A percentile compares a stretch with the other conserved stretches of the same genome.
phyloP scores from a whole-genome alignment of 2,888 invertebrate species.

The Chorisops tibialis region DNA sequence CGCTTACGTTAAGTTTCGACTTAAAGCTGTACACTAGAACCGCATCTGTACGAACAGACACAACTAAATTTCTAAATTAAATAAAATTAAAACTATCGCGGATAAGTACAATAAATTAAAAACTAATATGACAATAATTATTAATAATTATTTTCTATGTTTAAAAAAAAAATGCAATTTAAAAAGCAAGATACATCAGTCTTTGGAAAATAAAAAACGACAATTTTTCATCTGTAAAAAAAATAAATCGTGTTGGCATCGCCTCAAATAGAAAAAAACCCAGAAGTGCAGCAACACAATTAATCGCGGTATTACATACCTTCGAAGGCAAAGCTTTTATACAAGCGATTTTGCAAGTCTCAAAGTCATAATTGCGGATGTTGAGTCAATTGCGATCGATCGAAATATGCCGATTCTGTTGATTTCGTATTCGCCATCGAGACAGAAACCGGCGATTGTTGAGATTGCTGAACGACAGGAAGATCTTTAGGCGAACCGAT shows the following conservation, averaged over 20 bases:
- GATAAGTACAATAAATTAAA: slow-evolving; percentile 21
- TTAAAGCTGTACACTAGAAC: too few relatives aligned
- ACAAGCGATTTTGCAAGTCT: slow-evolving; percentile 49
- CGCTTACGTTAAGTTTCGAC: too few relatives aligned
- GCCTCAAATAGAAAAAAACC: not conserved
- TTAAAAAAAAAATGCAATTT: not conserved
- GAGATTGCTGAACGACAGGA: slow-evolving; percentile 17
- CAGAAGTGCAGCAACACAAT: slow-evolving; percentile 9
- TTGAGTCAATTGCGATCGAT: slow-evolving; percentile 39
- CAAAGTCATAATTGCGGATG: slow-evolving; percentile 53
- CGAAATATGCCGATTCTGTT: slow-evolving; percentile 35
- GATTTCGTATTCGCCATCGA: slow-evolving; percentile 16
- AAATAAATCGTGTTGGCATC: slow-evolving; percentile 10
- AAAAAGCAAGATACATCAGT: slow-evolving; percentile 22
- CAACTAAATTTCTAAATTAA: too few relatives aligned
- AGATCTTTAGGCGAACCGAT: slow-evolving; percentile 55
- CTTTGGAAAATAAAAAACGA: slow-evolving; percentile 23
- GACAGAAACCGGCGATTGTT: slow-evolving; percentile 37
- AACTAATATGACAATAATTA: slow-evolving; percentile 11
- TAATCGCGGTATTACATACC: slow-evolving; percentile 33
- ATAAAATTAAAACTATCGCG: too few relatives aligned
- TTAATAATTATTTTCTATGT: too few relatives aligned
- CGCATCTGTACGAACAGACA: too few relatives aligned
- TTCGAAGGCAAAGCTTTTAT: slow-evolving; percentile 47
- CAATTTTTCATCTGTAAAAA: not conserved